phyloP scores from a whole-genome alignment of 2,113 vertebrate species.

The Spea multiplicata region DNA sequence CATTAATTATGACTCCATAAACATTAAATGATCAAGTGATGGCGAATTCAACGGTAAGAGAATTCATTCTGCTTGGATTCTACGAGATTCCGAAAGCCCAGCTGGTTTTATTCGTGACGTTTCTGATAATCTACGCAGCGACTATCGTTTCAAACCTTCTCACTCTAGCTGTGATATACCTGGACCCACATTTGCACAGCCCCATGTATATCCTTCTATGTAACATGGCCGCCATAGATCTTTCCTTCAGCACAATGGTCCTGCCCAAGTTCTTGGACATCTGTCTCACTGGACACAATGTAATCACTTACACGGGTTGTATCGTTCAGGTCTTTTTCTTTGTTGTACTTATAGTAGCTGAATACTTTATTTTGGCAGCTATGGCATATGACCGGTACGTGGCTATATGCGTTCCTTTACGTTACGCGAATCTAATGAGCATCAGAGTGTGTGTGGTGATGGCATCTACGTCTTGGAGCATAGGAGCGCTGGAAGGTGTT shows the following conservation, averaged over 20 bases:
- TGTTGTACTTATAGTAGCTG: background rate
- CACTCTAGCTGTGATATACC: constrained; percentile 4
- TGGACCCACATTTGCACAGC: background rate
- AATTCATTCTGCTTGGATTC: constrained; percentile 47
- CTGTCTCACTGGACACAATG: constrained; percentile 22
- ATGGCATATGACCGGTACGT: constrained; percentile 54
- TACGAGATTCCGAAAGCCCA: constrained; percentile 38
- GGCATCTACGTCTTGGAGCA: constrained; percentile 40
- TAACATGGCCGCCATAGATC: constrained; percentile 19
- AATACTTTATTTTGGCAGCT: constrained; percentile 53
- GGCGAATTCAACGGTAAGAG: constrained; percentile 22
- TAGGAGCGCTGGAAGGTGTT: constrained; percentile 51
- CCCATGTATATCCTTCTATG: constrained; percentile 27
- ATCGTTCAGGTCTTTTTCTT: constrained; percentile 27
- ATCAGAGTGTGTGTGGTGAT: constrained; percentile 43
- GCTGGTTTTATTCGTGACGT: constrained; percentile 44
- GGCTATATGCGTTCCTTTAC: constrained; percentile 28
- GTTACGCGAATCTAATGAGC: constrained; percentile 21
- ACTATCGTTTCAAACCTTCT: constrained; percentile 12
- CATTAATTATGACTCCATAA: too few species aligned
- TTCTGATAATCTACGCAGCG: constrained; percentile 44
- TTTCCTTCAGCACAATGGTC: constrained; percentile 13
- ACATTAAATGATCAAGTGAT: too few species aligned
- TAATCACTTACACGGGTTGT: constrained; percentile 50
- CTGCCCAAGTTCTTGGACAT: constrained; percentile 12